Evolutionary conservation across 2,113 vertebrate genomes (phyloP).

Genomic region (Campylomormyrus tamandua): DNA sequence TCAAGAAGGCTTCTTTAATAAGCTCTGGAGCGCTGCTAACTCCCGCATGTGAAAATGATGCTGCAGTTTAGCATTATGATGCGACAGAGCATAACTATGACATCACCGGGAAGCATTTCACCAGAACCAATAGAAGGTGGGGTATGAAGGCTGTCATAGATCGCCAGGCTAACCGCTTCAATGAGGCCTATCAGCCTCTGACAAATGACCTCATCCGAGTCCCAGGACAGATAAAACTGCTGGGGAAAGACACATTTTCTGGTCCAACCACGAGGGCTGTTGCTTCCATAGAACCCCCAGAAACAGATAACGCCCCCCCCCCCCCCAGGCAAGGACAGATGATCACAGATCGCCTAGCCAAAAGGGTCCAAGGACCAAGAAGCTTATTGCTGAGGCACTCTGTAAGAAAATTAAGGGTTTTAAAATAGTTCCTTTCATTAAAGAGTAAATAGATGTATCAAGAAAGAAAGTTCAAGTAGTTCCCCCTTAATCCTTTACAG

Average conservation of each 20-base stretch:
- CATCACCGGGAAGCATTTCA: background rate
- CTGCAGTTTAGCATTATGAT: background rate
- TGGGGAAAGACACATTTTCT: background rate
- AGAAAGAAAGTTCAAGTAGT: background rate
- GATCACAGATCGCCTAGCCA: background rate
- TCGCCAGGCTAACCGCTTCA: background rate
- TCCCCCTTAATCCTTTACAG: background rate
- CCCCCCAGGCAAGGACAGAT: background rate
- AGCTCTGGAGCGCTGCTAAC: background rate
- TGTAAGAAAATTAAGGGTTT: background rate
- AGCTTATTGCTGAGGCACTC: background rate
- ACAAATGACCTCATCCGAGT: background rate
- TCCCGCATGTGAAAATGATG: background rate
- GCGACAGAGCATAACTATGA: background rate
- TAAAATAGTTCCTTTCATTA: background rate
- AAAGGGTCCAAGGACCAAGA: background rate
- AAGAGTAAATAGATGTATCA: background rate
- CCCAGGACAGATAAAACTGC: background rate
- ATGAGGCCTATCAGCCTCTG: background rate
- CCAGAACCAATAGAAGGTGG: background rate
- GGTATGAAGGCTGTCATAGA: background rate
- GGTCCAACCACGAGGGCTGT: background rate
- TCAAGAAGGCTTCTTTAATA: background rate
- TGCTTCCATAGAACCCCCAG: background rate
- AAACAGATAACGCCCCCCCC: background rate